Evolutionary conservation across 2,888 invertebrate species (phyloP).

Genomic region (Tachystola acroxantha): DNA sequence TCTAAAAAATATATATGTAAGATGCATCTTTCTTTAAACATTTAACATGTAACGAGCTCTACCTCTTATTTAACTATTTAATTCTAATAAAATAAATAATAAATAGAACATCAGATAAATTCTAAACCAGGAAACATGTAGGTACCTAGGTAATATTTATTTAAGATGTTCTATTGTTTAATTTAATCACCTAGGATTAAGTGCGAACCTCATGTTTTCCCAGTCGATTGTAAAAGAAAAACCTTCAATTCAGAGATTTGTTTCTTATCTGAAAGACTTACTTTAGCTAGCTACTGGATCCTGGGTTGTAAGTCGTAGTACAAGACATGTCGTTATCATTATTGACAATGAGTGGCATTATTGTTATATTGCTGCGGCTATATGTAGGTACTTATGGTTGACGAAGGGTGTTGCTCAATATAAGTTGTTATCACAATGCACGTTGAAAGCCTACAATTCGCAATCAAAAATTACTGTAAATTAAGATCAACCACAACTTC

Average conservation of each 20-base stretch:
- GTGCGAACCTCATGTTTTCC: slow-evolving; percentile 10
- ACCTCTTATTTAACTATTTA: no score
- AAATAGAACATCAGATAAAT: background rate
- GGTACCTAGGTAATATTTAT: no score
- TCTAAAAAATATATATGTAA: no score
- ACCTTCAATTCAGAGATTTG: slow-evolving; percentile 26
- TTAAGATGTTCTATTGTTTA: slow-evolving; percentile 3
- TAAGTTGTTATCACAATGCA: no score
- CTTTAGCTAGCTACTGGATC: slow-evolving; percentile 28
- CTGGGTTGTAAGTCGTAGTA: slow-evolving; percentile 16
- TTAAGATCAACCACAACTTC: no score
- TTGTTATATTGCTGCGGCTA: slow-evolving; percentile 21
- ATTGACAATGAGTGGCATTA: slow-evolving; percentile 31
- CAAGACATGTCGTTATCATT: slow-evolving; percentile 29
- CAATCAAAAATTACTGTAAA: no score
- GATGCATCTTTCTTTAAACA: no score
- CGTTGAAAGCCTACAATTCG: no score
- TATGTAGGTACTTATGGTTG: no score
- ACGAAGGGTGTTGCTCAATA: no score
- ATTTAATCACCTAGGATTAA: slow-evolving; percentile 4
- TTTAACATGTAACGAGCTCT: no score
- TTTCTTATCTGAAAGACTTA: slow-evolving; percentile 40
- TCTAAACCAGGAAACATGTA: background rate
- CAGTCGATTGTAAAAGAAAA: slow-evolving; percentile 7
- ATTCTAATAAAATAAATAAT: no score